Base-by-base conservation (phyloP, 1,140 invertebrate genomes). In the Solen grandis region DNA sequence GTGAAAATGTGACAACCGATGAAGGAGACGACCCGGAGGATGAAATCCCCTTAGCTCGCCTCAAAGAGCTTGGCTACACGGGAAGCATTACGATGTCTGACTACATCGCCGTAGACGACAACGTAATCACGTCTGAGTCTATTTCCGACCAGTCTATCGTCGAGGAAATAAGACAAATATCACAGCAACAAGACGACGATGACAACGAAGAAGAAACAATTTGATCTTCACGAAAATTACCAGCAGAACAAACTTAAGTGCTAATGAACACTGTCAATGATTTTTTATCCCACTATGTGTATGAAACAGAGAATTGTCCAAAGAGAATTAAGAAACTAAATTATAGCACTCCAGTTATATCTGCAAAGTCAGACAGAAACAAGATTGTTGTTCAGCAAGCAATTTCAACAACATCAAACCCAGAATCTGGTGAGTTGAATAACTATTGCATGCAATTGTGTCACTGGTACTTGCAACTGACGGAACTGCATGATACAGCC, bases 391-490 rank as follows among this genome's bases (percentile, higher is more conserved):
- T 8, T 55, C 54, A 55, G 5, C 5, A 55, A 19, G 19, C 27
- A 5, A 55, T 55, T 8, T 5, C 27, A 19, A 55, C 54, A 55
- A 4, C 5, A 19, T 55, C n/a, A 5, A 55, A 8, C 5, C 54
- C 5, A 8, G 54, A 55, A 19, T 4, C 54, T 55, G 5, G 27
- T 55, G 54, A 55, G 19, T n/a, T 55, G 54, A 22, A 55, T 19
- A 55, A 55, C 54, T 55, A 55, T 55, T 55, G n/a, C 5, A 55
- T 55, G 54, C 54, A 8, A 27, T 55, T 55, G 27, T 55, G 54
- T n/a, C 54, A 55, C 54, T 55, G 54, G 5, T 55, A 55, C n/a
- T 55, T 55, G n/a, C 54, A 55, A 19, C n/a, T 8, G 54, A 55
- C n/a, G 5, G 54, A 19, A 55, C 5, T 55, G 27, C 54, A 55